A percentile compares a stretch with the other conserved stretches of the same genome.
Conservation (phyloP, 2,797 vertebrate species). For the Atherinosoma microstoma region DNA sequence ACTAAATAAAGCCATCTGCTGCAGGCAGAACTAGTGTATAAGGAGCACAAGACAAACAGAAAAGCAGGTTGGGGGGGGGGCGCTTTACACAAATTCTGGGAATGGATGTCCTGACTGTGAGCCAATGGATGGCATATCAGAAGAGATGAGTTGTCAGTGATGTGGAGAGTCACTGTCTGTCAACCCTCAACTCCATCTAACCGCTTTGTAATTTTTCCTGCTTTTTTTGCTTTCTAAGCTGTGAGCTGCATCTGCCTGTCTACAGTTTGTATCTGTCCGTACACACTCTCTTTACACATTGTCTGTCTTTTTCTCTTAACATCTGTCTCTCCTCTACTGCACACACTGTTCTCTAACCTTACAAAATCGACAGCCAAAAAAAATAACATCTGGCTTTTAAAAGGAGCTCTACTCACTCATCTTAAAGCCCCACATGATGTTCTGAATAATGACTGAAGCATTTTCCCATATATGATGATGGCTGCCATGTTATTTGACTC, state of each 20-base stretch:
- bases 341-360: conserved; percentile 15
- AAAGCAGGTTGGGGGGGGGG: conserved; percentile 45
- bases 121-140: conserved; percentile 57
- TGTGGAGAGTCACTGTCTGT: conserved; percentile 35
- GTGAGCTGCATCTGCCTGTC: conserved; percentile 38
- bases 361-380: conserved; percentile 2
- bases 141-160: conserved; percentile 57
- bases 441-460: conserved; percentile 32
- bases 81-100: conserved; percentile 34
- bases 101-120: conserved; percentile 34
- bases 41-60: conserved; percentile 46
- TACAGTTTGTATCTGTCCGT: conserved; percentile 32
- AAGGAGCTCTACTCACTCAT: conserved; percentile 33
- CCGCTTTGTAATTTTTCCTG: conserved; percentile 19
- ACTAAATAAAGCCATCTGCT: conserved; percentile 50
- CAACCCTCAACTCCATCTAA: conserved; percentile 27
- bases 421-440: conserved; percentile 28
- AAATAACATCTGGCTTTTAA: conserved; percentile 61
- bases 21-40: conserved; percentile 49
- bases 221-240: conserved; percentile 30
- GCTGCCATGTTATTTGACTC: conserved; percentile 31
- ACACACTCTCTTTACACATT: conserved; percentile 29
- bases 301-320: conserved; percentile 22
- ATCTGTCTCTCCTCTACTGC: conserved; percentile 15
- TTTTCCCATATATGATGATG: conserved; percentile 17